These are phyloP conservation scores for Meriones unguiculatus DNA, from an alignment of 2,113 vertebrate genomes.

Conservation along the genomic window DNA sequence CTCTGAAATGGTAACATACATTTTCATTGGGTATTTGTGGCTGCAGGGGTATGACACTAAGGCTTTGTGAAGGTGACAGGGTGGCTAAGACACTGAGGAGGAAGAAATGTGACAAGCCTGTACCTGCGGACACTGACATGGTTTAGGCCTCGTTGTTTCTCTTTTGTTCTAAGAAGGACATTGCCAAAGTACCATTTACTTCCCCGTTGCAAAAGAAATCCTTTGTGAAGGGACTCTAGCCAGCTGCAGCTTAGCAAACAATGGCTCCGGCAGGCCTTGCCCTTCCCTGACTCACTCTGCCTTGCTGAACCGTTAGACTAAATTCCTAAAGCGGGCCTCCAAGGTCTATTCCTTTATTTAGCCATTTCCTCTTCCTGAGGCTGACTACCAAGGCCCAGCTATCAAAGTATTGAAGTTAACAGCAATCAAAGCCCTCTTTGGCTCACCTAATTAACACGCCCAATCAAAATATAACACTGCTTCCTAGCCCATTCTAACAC, in stretches of 20 bases:
- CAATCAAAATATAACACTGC: not conserved
- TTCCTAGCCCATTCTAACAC: not conserved
- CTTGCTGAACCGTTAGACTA: not conserved
- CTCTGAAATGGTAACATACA: not conserved
- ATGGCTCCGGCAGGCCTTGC: not conserved
- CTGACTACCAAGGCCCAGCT: not conserved
- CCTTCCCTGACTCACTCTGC: not conserved
- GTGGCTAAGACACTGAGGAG: not conserved
- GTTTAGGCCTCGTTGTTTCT: not conserved
- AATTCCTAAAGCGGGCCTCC: not conserved
- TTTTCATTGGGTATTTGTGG: not conserved
- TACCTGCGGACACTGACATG: not conserved
- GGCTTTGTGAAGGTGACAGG: not conserved
- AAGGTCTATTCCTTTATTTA: not conserved
- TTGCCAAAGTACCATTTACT: not conserved
- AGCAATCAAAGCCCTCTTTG: not conserved
- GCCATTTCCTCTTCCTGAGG: not conserved
- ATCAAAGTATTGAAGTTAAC: not conserved
- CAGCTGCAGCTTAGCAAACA: not conserved
- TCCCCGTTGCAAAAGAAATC: not conserved
- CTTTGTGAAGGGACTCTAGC: not conserved
- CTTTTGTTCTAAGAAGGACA: not conserved
- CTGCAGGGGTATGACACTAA: not conserved
- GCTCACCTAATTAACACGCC: not conserved
- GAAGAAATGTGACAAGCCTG: not conserved